Evolutionary conservation across 2,113 vertebrate species (phyloP).

Genomic region (Tylochromis polylepis): DNA sequence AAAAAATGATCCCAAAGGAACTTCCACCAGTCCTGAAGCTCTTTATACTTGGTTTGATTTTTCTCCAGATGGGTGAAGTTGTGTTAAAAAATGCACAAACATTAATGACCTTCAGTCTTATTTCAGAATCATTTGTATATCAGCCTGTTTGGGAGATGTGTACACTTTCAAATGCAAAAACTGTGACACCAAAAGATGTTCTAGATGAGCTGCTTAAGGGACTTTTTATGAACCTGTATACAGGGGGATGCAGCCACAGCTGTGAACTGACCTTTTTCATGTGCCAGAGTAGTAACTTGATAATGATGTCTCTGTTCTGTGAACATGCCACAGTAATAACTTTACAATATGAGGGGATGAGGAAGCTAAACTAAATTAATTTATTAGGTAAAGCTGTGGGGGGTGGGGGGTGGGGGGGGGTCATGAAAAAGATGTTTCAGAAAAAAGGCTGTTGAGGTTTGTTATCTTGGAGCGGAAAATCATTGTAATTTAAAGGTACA

Average conservation of each 20-base stretch:
- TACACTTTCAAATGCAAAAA: not conserved
- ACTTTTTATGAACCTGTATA: not conserved
- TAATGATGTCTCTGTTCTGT: not conserved
- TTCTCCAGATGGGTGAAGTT: not conserved
- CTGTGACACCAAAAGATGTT: not conserved
- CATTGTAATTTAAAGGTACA: not conserved
- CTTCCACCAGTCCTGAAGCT: not conserved
- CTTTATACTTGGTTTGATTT: not conserved
- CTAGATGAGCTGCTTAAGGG: not conserved
- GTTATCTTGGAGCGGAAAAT: not conserved
- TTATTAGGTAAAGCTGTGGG: not conserved
- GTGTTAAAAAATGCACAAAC: not conserved
- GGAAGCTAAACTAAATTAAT: not conserved
- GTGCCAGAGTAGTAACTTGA: not conserved
- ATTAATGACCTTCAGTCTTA: not conserved
- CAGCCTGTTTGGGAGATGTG: not conserved
- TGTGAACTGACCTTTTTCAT: not conserved
- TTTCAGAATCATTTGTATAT: not conserved
- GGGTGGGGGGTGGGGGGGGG: too few relatives aligned
- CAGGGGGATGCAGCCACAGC: not conserved
- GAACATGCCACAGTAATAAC: not conserved
- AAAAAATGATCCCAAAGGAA: not conserved
- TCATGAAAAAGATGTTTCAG: not conserved
- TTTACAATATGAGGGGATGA: not conserved
- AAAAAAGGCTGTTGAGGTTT: not conserved